Conservation (phyloP, 2,113 vertebrate species). For the Corydoras maculifer region DNA sequence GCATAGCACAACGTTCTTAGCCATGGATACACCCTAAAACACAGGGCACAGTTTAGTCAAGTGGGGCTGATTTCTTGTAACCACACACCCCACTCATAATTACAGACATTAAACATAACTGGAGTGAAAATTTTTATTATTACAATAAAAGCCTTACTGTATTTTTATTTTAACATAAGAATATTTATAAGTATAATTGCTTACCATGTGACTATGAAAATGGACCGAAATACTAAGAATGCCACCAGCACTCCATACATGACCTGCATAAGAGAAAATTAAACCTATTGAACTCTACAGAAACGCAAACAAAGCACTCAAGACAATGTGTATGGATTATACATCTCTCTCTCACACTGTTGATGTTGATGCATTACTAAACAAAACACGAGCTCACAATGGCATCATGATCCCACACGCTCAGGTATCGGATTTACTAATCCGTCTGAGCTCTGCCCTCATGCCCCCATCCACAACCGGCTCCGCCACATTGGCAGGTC, state of each 20-base stretch:
- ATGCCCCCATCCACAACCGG: neutral
- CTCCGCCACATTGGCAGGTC: neutral
- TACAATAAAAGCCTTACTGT: no score
- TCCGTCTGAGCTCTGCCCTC: neutral
- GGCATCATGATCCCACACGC: neutral
- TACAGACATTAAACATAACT: no score
- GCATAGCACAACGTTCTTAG: conserved; percentile 84
- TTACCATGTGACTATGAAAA: conserved; percentile 97
- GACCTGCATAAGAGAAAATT: conserved; percentile 66
- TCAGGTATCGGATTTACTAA: neutral
- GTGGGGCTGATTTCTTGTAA: no score
- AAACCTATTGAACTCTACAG: neutral
- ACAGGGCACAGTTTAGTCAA: neutral
- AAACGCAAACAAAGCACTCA: neutral
- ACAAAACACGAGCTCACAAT: conserved; percentile 9
- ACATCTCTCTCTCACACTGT: neutral
- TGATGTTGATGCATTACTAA: neutral
- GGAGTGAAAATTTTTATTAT: no score
- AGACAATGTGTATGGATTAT: neutral
- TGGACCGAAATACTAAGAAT: conserved; percentile 81
- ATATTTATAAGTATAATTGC: conserved; percentile 30
- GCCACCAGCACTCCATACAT: conserved; percentile 91
- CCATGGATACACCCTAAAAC: conserved; percentile 88
- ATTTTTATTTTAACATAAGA: no score
- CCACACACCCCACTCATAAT: no score